Evolutionary conservation across 2,888 invertebrate species (phyloP), one percentile per base, ranked within the genome.

Genomic region (Melanchra persicariae): DNA sequence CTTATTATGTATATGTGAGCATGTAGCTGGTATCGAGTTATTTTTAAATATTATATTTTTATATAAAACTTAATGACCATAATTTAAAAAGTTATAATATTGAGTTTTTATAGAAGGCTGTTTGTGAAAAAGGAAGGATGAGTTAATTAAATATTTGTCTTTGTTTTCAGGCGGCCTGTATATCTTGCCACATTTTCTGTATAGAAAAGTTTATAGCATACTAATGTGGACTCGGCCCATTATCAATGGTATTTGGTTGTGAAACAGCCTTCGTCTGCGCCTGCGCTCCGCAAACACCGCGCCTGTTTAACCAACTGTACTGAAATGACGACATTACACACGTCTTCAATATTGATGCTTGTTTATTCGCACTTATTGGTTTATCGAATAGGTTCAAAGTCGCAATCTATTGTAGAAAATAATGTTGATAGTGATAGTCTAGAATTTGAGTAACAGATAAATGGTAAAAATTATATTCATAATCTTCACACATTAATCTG

Each of bases 201-300:
- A 17, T 30, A 60, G 52, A 49, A 30, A 45, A 49, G 22, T 12
- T 26, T 47, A 47, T 26, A 34, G 54, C 47, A 47, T 40, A 40
- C 12, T 47, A 24, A 45, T 66, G 59, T 68, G 52, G 19, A 70
- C 22, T 67, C 40, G 51, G 61, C 59, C 34, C 30, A 68, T 69
- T 74, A 78, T 71, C 61, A 72, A 58, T 77, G 62, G 66, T 73
- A 75, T 73, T 70, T 74, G 75, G 77, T 81, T 86, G 68, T 78
- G 81, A 79, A 81, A 85, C 81, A 82, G 72, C 82, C 81, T 82
- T 81, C 79, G 80, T 75, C 68, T 79, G 79, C 74, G 75, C 67
- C 68, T 66, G 76, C 82, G 84, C 67, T 52, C 62, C 54, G 67
- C 79, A 82, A 75, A 81, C 73, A 79, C 34, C 40, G 69, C 69